Evolutionary conservation across 2,797 vertebrate genomes (phyloP).

Genomic region (Paramormyrops hopkinsi): DNA sequence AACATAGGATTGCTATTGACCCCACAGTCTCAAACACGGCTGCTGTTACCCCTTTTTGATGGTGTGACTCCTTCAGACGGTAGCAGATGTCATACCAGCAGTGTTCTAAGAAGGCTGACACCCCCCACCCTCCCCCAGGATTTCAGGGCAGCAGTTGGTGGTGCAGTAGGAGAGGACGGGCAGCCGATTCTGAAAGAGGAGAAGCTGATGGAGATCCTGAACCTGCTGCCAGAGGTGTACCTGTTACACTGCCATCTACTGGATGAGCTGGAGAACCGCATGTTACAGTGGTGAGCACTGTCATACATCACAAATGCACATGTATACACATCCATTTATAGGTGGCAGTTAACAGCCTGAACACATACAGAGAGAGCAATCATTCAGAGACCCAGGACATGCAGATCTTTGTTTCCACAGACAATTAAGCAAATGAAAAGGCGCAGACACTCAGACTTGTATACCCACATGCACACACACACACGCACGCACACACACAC

Average conservation of each 20-base stretch:
- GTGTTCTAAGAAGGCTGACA: neutral
- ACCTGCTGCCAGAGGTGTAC: slow-evolving; percentile 76
- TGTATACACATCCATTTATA: neutral
- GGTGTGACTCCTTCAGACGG: neutral
- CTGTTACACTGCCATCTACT: slow-evolving; percentile 77
- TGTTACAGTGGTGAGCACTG: slow-evolving; percentile 69
- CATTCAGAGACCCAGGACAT: neutral
- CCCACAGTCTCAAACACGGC: neutral
- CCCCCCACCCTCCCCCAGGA: slow-evolving; percentile 53
- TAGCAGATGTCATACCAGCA: neutral
- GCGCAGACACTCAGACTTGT: neutral
- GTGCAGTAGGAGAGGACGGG: slow-evolving; percentile 58
- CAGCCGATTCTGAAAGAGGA: slow-evolving; percentile 63
- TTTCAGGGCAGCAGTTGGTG: slow-evolving; percentile 67
- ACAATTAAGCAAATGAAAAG: neutral
- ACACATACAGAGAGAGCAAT: neutral
- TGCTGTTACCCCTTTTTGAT: neutral
- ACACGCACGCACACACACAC: neutral
- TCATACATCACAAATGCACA: neutral
- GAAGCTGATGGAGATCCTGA: slow-evolving; percentile 74
- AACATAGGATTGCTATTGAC: neutral
- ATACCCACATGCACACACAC: neutral
- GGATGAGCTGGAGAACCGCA: slow-evolving; percentile 72
- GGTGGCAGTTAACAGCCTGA: neutral
- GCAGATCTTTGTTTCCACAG: neutral